A percentile compares a stretch with the other conserved stretches of the same genome.
Conservation (phyloP, 2,888 invertebrate species). For the Halictus ligatus region DNA sequence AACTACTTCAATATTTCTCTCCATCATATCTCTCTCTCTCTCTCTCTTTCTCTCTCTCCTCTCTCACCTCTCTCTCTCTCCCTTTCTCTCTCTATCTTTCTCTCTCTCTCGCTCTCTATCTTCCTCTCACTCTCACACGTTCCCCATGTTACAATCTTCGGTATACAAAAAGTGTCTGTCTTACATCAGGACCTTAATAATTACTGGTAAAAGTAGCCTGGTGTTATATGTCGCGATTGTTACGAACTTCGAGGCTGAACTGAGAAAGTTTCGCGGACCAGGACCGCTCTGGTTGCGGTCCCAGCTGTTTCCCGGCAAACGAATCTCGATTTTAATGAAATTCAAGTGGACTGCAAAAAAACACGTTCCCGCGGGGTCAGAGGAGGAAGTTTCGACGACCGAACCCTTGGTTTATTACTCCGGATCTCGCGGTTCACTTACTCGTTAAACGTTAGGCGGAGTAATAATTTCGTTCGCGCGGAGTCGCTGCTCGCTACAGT, state of each 20-base stretch:
- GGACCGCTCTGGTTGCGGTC: background rate
- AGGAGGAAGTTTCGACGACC: background rate
- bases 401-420: background rate
- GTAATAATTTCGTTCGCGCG: background rate
- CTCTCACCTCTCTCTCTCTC: slow-evolving; percentile 5
- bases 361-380: background rate
- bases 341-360: slow-evolving; percentile 16
- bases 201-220: slow-evolving; percentile 43
- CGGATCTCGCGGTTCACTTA: slow-evolving; percentile 6
- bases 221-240: background rate
- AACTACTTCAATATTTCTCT: slow-evolving; percentile 26
- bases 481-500: background rate
- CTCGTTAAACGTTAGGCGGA: background rate
- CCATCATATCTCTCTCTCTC: background rate
- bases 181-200: slow-evolving; percentile 52
- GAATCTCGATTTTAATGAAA: slow-evolving; percentile 30
- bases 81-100: slow-evolving; percentile 19
- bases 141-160: slow-evolving; percentile 43
- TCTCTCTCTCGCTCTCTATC: background rate
- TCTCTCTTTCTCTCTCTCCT: slow-evolving; percentile 2
- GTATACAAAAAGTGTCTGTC: slow-evolving; percentile 37
- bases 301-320: background rate
- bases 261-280: background rate
- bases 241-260: slow-evolving; percentile 14
- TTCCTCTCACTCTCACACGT: background rate